Conservation (phyloP, 2,797 vertebrate species). For the Aldrovandia affinis region DNA sequence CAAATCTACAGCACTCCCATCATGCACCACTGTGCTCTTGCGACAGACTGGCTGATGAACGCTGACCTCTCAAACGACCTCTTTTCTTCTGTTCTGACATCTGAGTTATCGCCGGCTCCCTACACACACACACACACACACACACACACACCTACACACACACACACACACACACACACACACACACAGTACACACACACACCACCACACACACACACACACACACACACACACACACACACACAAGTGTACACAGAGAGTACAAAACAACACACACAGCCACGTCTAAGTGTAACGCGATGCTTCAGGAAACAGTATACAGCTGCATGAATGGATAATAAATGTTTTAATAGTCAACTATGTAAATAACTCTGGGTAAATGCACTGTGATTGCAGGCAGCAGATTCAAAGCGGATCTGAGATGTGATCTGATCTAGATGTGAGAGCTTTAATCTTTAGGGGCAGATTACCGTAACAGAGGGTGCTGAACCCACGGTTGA, state of each 20-base stretch:
- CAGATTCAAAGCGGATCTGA: not conserved
- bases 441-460: not conserved
- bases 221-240: not conserved
- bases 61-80: too few species aligned
- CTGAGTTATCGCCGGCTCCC: too few species aligned
- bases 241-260: not conserved
- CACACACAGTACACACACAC: not conserved
- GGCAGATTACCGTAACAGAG: not conserved
- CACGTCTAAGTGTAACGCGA: too few species aligned
- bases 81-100: too few species aligned
- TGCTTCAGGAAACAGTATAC: too few species aligned
- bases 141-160: constrained; percentile 11
- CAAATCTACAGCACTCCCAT: too few species aligned
- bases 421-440: too few species aligned
- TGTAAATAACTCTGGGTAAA: not conserved
- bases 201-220: not conserved
- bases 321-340: not conserved
- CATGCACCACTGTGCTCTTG: too few species aligned
- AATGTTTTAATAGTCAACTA: not conserved
- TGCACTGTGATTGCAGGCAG: constrained; percentile 8
- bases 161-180: constrained; percentile 26
- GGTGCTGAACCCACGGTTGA: not conserved
- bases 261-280: not conserved
- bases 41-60: too few species aligned
- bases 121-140: constrained; percentile 27